A percentile compares a stretch with the other conserved stretches of the same genome.
These are phyloP conservation scores for Trichonephila inaurata DNA, from an alignment of 1,140 invertebrate genomes.

Conservation along the genomic window DNA sequence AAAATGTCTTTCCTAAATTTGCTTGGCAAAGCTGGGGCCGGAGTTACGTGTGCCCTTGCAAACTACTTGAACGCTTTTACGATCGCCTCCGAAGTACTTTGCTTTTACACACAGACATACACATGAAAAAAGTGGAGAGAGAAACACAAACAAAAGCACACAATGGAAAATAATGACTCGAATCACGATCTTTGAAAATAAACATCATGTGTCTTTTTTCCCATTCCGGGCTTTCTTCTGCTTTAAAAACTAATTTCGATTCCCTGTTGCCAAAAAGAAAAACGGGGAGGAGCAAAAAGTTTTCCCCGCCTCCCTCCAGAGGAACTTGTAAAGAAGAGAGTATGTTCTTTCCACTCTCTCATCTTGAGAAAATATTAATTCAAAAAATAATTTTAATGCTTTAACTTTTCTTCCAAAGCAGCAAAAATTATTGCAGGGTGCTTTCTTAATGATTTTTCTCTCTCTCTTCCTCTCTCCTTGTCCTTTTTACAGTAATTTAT, in stretches of 20 bases:
- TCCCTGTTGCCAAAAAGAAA: conserved; percentile 25
- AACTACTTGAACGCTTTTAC: conserved; percentile 31
- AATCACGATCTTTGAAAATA: conserved; percentile 64
- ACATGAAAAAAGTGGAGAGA: background rate
- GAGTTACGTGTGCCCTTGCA: background rate
- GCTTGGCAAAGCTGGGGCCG: background rate
- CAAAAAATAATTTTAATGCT: conserved; percentile 72
- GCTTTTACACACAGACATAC: background rate
- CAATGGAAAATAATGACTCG: conserved; percentile 57
- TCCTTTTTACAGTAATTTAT: conserved; percentile 67
- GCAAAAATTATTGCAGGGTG: conserved; percentile 63
- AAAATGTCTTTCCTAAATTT: conserved; percentile 3
- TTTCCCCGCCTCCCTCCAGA: background rate
- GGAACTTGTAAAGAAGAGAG: conserved; percentile 24
- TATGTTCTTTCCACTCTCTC: background rate
- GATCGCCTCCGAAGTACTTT: conserved; percentile 8
- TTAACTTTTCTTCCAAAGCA: conserved; percentile 52
- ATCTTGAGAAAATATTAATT: conserved; percentile 64
- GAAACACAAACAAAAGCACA: conserved; percentile 36
- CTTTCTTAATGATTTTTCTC: conserved; percentile 44
- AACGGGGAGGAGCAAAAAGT: conserved; percentile 3
- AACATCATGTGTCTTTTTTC: conserved; percentile 66
- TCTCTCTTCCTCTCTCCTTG: background rate
- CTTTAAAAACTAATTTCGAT: conserved; percentile 50
- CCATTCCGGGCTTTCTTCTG: conserved; percentile 52